Base-by-base conservation (phyloP, 2,888 invertebrate species). In the Tanypteryx hageni region DNA sequence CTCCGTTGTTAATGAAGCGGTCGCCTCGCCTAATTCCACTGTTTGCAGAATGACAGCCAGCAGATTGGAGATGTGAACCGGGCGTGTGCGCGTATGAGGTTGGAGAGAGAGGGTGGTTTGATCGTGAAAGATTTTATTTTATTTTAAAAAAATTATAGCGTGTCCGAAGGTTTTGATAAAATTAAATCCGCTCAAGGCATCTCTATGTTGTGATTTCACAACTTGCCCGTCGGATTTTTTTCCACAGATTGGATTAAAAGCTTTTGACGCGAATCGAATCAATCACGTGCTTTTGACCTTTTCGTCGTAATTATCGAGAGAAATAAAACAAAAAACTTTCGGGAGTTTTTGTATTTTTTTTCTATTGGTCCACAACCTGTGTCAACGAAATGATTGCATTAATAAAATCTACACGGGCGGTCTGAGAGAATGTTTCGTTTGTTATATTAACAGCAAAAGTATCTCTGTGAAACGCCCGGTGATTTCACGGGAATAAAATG, bases 161-260 rank as follows among this genome's bases (percentile, higher is more conserved):
- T 22, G 13, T 76, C 76, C 76, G 76, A 76, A 76, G 76, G 22
- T 76, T 76, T 76, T 76, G 61, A 89, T 89, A 68, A 68, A 68
- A 89, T 89, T n/a, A 89, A 89, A 89, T 44, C 44, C 64, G 64
- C 64, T 64, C n/a, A 44, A 27, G 61, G 18, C 61, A 61, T 64
- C 31, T 86, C 22, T 89, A n/a, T 31, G n/a, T 18, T 64, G 64
- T 44, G 89, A 56, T 89, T 89, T 89, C 68, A 89, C 64, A 89
- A 89, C 64, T 89, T 31, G 11, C 85, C 16, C 22, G 5, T 59
- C 56, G 27, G 76, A 27, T 18, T 8, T 31, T 27, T 61, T 31
- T 61, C 11, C 13, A 31, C 89, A 44, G 89, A 89, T 68, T 68
- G 89, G 89, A 89, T 89, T 89, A 89, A 89, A 89, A 89, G 89